Percentiles rank a stretch among this genome's conserved stretches.
Conservation (phyloP, 2,888 invertebrate species). For the Acronicta psi region DNA sequence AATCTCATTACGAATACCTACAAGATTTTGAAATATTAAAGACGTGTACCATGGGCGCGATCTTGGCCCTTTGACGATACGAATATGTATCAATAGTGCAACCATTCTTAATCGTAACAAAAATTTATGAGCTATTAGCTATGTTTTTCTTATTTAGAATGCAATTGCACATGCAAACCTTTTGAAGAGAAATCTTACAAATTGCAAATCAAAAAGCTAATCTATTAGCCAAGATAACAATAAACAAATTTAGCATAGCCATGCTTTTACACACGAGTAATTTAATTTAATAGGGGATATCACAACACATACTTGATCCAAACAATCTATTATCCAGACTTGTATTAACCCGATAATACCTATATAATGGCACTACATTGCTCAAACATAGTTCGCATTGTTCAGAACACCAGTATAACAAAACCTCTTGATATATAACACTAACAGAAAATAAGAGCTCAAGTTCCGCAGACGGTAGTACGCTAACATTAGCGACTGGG, state of each 20-base stretch:
- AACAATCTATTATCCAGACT: constrained; percentile 64
- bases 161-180: too few species aligned
- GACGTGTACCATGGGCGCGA: too few species aligned
- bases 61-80: too few species aligned
- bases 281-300: constrained; percentile 61
- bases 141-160: too few species aligned
- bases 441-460: constrained; percentile 64
- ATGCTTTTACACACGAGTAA: constrained; percentile 40
- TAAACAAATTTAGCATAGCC: constrained; percentile 40
- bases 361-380: constrained; percentile 69
- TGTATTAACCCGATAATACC: constrained; percentile 62
- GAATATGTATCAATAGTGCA: too few species aligned
- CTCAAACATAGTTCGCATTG: constrained; percentile 73
- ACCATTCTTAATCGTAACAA: too few species aligned
- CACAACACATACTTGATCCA: constrained; percentile 62
- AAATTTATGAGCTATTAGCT: too few species aligned
- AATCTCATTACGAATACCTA: too few species aligned
- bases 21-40: too few species aligned
- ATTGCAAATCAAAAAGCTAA: constrained; percentile 7
- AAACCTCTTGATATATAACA: constrained; percentile 52
- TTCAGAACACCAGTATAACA: constrained; percentile 58
- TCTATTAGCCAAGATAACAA: constrained; percentile 14
- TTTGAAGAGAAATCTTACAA: not conserved
- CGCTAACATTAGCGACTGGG: constrained; percentile 76
- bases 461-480: constrained; percentile 62